Conservation (phyloP, 2,113 vertebrate genomes). For the Hydrolagus affinis region DNA sequence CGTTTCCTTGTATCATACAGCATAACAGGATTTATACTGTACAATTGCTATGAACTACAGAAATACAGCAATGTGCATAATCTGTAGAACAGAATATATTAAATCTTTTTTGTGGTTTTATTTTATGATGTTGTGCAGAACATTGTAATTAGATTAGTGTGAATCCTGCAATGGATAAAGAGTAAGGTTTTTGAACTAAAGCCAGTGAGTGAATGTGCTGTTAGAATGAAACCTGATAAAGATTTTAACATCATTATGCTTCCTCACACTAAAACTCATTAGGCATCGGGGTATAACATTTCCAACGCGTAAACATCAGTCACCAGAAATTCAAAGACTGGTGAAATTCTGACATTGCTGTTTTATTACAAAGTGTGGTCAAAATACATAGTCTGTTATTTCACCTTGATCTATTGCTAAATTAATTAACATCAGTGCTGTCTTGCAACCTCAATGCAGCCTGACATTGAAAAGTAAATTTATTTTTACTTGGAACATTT, state of each 20-base stretch:
- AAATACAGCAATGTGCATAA: constrained; percentile 25
- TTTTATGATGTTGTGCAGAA: neutral
- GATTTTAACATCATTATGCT: neutral
- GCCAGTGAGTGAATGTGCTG: neutral
- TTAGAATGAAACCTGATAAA: neutral
- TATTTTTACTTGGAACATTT: no score
- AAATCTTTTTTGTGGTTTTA: neutral
- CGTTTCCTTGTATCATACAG: constrained; percentile 20
- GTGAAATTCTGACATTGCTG: no score
- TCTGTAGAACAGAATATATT: constrained; percentile 27
- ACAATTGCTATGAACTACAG: constrained; percentile 24
- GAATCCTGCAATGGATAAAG: neutral
- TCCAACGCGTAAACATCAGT: no score
- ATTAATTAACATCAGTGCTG: no score
- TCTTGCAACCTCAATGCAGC: no score
- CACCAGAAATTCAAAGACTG: no score
- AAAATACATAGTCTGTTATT: no score
- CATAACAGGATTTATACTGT: constrained; percentile 24
- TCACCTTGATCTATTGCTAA: no score
- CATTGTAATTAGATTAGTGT: neutral
- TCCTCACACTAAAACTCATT: no score
- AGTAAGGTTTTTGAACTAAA: constrained; percentile 12
- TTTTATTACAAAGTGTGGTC: no score
- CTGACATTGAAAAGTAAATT: no score
- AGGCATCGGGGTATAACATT: no score